These are phyloP conservation scores for Agelaius tricolor DNA, from an alignment of 2,113 vertebrate species.

Conservation along the genomic window DNA sequence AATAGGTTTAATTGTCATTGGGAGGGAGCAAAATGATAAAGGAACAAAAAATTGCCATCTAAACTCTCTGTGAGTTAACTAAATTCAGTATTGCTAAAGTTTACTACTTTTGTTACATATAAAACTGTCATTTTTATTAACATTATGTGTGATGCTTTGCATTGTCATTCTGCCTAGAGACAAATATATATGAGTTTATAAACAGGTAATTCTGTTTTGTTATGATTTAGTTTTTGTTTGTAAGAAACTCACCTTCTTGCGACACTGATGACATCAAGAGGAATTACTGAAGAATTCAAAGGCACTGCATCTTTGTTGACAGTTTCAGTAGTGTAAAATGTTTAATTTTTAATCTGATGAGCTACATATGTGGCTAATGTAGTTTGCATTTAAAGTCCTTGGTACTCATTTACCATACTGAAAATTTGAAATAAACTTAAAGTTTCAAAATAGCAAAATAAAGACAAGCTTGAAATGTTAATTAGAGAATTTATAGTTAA, in stretches of 20 bases:
- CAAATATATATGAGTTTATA: constrained; percentile 50
- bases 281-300: constrained; percentile 58
- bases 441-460: neutral
- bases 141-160: neutral
- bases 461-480: neutral
- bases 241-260: constrained; percentile 48
- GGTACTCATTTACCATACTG: neutral
- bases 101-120: neutral
- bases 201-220: constrained; percentile 54
- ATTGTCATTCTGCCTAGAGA: constrained; percentile 51
- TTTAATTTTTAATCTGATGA: constrained; percentile 66
- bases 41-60: neutral
- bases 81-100: neutral
- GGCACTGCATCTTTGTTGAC: constrained; percentile 1
- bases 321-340: neutral
- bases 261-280: constrained; percentile 49
- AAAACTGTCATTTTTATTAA: constrained; percentile 38
- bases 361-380: neutral
- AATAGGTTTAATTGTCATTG: neutral
- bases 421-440: neutral
- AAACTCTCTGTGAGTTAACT: neutral
- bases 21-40: neutral
- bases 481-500: neutral
- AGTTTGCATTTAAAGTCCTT: neutral
- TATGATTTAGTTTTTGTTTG: constrained; percentile 59